Conservation (phyloP, 2,888 invertebrate species). For the Branchinecta sandiegonensis region DNA sequence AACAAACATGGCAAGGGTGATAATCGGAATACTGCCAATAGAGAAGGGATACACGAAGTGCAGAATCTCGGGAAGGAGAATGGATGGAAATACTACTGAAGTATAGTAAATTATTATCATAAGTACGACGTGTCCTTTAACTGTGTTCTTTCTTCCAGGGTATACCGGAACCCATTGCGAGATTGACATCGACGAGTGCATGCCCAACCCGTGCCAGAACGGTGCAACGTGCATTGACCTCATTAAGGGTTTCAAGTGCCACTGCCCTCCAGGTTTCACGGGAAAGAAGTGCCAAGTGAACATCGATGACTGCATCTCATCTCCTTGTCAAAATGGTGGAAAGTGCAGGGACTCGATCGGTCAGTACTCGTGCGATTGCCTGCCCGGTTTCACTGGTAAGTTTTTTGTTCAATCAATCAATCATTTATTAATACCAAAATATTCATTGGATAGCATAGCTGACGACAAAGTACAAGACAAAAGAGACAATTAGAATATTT, state of each 20-base stretch:
- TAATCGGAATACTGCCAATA: too few species aligned
- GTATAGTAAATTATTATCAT: too few species aligned
- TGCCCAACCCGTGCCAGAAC: slow-evolving; percentile 59
- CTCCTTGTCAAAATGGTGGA: slow-evolving; percentile 54
- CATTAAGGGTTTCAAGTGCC: slow-evolving; percentile 81
- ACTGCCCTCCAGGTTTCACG: slow-evolving; percentile 51
- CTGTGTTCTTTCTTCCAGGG: slow-evolving; percentile 40
- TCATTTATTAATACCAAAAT: too few species aligned
- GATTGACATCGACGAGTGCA: slow-evolving; percentile 79
- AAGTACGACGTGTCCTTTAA: too few species aligned
- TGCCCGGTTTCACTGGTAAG: slow-evolving; percentile 68
- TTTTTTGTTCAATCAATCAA: too few species aligned
- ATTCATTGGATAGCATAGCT: too few species aligned
- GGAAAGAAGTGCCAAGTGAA: slow-evolving; percentile 55
- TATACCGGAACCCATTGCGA: slow-evolving; percentile 81
- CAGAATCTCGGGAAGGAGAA: too few species aligned
- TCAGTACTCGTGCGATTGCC: slow-evolving; percentile 71
- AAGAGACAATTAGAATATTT: too few species aligned
- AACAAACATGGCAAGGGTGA: too few species aligned
- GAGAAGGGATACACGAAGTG: too few species aligned
- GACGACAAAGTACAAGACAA: too few species aligned
- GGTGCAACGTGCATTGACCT: slow-evolving; percentile 37
- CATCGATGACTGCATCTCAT: slow-evolving; percentile 75
- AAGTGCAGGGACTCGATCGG: slow-evolving; percentile 74
- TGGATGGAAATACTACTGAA: too few species aligned